Evolutionary conservation across 1,140 invertebrate species (phyloP).

Genomic region (Drosophila ananassae): DNA sequence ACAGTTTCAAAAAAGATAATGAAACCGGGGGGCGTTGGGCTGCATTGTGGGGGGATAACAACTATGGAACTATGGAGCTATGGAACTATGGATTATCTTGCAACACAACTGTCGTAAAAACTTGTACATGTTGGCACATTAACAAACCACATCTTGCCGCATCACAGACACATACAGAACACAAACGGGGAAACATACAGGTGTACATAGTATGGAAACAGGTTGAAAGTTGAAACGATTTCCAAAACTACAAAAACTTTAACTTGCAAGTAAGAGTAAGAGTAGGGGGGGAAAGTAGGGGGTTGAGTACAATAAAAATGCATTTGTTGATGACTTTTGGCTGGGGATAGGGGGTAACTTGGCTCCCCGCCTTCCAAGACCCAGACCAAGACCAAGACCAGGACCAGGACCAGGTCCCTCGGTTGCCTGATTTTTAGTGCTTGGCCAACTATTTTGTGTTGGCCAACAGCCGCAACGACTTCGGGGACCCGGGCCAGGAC

Average conservation of each 20-base stretch:
- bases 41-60: background rate
- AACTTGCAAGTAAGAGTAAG: constrained; percentile 1
- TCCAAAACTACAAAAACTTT: constrained; percentile 52
- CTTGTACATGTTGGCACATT: constrained; percentile 39
- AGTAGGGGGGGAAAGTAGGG: background rate
- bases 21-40: background rate
- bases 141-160: constrained; percentile 42
- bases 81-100: constrained; percentile 37
- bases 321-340: constrained; percentile 52
- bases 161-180: constrained; percentile 5
- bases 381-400: no score
- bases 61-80: no score
- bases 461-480: constrained; percentile 13
- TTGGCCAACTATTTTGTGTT: constrained; percentile 42
- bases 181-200: constrained; percentile 9
- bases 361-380: constrained; percentile 19
- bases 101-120: constrained; percentile 50
- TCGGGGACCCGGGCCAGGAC: constrained; percentile 20
- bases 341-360: constrained; percentile 16
- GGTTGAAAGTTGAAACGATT: constrained; percentile 45
- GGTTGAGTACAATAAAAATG: constrained; percentile 29
- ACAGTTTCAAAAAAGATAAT: background rate
- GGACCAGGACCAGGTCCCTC: constrained; percentile 10
- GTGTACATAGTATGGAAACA: constrained; percentile 19
- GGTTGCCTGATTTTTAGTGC: constrained; percentile 56